Evolutionary conservation across 2,888 invertebrate species (phyloP).

Genomic region (Cataglyphis rosenhaueri): DNA sequence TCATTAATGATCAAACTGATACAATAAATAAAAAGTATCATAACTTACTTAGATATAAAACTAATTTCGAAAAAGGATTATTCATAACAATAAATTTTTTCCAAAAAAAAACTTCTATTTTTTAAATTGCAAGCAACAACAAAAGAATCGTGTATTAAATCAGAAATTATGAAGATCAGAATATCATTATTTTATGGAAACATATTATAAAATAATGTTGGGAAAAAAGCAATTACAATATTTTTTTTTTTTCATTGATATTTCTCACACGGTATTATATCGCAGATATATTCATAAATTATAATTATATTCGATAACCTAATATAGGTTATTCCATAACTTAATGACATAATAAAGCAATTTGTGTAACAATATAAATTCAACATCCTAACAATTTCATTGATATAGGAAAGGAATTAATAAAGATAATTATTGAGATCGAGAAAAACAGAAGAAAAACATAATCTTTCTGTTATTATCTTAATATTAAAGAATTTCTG

Average conservation of each 20-base stretch:
- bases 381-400: not conserved
- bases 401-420: not conserved
- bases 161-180: not conserved
- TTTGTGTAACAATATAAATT: not conserved
- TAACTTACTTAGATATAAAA: constrained; percentile 8
- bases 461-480: not conserved
- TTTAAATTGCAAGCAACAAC: not conserved
- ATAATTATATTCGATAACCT: not conserved
- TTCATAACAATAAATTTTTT: not conserved
- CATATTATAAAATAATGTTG: not conserved
- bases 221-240: not conserved
- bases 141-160: not conserved
- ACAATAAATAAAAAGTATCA: not conserved
- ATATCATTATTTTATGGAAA: not conserved
- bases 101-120: not conserved
- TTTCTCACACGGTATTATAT: not conserved
- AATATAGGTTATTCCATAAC: too few relatives aligned
- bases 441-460: not conserved
- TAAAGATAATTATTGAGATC: not conserved
- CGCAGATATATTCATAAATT: not conserved
- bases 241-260: not conserved
- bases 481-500: not conserved
- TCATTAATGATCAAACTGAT: not conserved
- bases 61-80: not conserved
- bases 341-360: too few relatives aligned